A percentile compares a stretch with the other conserved stretches of the same genome.
phyloP scores from a whole-genome alignment of 2,113 vertebrate genomes.

The Eulemur rufifrons region DNA sequence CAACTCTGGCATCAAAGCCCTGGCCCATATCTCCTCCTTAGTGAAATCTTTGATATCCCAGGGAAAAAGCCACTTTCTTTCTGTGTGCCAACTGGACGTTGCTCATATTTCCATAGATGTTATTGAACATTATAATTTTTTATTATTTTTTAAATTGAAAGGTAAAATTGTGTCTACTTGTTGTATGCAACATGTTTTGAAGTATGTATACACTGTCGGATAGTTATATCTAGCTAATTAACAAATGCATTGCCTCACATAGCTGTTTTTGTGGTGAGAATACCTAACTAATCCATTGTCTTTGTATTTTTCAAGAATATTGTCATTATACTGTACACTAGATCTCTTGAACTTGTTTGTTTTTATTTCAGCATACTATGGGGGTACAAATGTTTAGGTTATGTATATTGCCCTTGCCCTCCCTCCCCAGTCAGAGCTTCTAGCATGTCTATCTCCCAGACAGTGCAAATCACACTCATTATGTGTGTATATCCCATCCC shows the following conservation, averaged over 20 bases:
- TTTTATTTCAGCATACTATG: no score
- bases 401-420: no score
- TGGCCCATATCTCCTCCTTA: background rate
- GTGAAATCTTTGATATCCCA: background rate
- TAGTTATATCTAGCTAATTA: background rate
- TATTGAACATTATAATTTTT: background rate
- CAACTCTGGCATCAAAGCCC: background rate
- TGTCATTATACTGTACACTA: background rate
- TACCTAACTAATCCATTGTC: background rate
- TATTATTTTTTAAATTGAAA: background rate
- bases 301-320: background rate
- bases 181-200: background rate
- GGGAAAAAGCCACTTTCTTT: background rate
- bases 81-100: background rate
- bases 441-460: no score
- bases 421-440: no score
- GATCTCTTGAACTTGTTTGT: background rate
- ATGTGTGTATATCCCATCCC: no score
- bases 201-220: background rate
- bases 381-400: no score
- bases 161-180: background rate
- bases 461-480: no score
- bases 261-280: background rate
- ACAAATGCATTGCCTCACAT: background rate
- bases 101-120: background rate